These are phyloP conservation scores for Ochotona princeps DNA, from an alignment of 2,113 vertebrate genomes.

Conservation along the genomic window DNA sequence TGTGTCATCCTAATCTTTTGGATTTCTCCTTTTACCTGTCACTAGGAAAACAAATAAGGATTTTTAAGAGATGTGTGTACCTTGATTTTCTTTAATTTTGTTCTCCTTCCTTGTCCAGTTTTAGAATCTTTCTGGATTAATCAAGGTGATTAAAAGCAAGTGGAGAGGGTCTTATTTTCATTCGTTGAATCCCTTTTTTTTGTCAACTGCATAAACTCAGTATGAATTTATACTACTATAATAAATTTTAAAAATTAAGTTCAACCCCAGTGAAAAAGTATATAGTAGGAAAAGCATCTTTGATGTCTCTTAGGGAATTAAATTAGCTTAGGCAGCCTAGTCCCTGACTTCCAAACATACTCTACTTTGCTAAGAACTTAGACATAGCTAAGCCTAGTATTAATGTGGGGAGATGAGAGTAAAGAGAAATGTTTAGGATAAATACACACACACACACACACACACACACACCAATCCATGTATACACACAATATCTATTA, in stretches of 20 bases:
- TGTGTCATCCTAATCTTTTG: neutral
- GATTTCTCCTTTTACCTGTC: neutral
- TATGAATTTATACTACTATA: neutral
- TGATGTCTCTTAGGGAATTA: rapidly evolving
- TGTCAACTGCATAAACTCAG: neutral
- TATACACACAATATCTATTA: no score
- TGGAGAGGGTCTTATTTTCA: neutral
- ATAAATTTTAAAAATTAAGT: neutral
- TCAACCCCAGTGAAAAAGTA: neutral
- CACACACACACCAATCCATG: no score
- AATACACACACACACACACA: no score
- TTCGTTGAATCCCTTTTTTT: neutral
- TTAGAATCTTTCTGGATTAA: neutral
- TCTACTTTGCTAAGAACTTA: neutral
- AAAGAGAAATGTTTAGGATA: neutral
- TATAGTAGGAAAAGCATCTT: neutral
- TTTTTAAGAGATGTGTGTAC: neutral
- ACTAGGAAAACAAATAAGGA: neutral
- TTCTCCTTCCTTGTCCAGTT: neutral
- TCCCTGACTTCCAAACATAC: rapidly evolving
- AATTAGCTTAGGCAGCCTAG: neutral
- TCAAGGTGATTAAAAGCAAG: neutral
- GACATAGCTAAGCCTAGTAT: neutral
- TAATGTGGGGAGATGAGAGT: neutral
- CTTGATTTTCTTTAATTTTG: neutral